Evolutionary conservation across 2,888 invertebrate species (phyloP).

Genomic region (Acleris sparsana): DNA sequence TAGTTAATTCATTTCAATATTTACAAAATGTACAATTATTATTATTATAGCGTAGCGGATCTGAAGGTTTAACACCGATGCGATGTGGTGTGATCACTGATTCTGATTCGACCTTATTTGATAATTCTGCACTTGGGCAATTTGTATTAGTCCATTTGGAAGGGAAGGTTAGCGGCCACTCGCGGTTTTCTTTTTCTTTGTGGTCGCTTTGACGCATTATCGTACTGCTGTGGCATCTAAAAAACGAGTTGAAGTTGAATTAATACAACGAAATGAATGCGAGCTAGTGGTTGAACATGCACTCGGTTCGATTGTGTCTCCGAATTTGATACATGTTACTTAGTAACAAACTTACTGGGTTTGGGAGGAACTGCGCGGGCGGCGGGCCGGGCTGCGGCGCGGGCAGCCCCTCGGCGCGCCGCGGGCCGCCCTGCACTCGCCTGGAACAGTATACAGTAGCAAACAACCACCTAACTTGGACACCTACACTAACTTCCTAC

Average conservation of each 20-base stretch:
- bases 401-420: slow-evolving; percentile 49
- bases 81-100: slow-evolving; percentile 12
- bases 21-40: slow-evolving; percentile 31
- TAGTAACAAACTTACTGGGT: slow-evolving; percentile 45
- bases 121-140: slow-evolving; percentile 22
- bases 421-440: slow-evolving; percentile 46
- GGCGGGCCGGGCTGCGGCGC: slow-evolving; percentile 44
- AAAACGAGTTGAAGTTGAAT: neutral
- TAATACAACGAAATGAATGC: too few relatives aligned
- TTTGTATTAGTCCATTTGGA: slow-evolving; percentile 62
- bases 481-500: too few relatives aligned
- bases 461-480: too few relatives aligned
- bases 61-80: too few relatives aligned
- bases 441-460: slow-evolving; percentile 43
- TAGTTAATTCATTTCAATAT: slow-evolving; percentile 27
- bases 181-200: slow-evolving; percentile 70
- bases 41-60: slow-evolving; percentile 2
- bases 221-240: slow-evolving; percentile 49
- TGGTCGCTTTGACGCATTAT: slow-evolving; percentile 47
- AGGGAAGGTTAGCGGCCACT: slow-evolving; percentile 76
- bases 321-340: too few relatives aligned
- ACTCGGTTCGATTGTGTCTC: too few relatives aligned
- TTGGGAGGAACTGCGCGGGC: neutral
- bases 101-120: slow-evolving; percentile 24
- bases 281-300: too few relatives aligned